Percentiles rank a stretch among this genome's conserved stretches.
phyloP scores from a whole-genome alignment of 2,888 invertebrate genomes.

The Caenorhabditis sinica region DNA sequence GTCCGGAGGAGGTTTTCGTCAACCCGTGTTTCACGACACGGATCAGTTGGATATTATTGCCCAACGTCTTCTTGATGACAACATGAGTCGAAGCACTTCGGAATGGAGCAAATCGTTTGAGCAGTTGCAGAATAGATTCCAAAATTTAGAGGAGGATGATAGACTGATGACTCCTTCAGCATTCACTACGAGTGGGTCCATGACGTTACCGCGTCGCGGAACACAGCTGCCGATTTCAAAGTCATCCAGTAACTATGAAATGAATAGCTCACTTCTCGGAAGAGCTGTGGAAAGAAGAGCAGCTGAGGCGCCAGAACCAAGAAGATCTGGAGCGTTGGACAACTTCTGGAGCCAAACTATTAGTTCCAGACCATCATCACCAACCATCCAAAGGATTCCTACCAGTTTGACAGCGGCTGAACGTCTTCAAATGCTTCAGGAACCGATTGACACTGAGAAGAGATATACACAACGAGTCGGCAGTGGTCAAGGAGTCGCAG shows the following conservation, averaged over 20 bases:
- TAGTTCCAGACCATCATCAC: conserved; percentile 72
- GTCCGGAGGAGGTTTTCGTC: conserved; percentile 51
- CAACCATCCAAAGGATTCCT: conserved; percentile 74
- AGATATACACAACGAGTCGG: conserved; percentile 70
- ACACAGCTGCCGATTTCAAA: conserved; percentile 67
- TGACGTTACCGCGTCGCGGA: conserved; percentile 63
- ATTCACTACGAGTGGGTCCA: conserved; percentile 64
- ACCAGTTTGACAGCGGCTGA: conserved; percentile 80
- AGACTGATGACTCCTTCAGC: conserved; percentile 32
- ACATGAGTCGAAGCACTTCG: conserved; percentile 77
- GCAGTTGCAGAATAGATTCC: conserved; percentile 73
- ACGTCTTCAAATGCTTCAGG: conserved; percentile 80
- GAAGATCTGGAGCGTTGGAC: conserved; percentile 69
- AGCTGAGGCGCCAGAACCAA: conserved; percentile 70
- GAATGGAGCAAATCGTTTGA: conserved; percentile 79
- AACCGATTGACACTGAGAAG: conserved; percentile 71
- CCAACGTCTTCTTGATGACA: conserved; percentile 72
- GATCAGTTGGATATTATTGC: conserved; percentile 66
- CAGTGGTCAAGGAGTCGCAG: conserved; percentile 75
- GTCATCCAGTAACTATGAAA: conserved; percentile 73
- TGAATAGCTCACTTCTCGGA: conserved; percentile 64
- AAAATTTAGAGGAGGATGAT: conserved; percentile 47
- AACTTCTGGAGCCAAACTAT: conserved; percentile 78
- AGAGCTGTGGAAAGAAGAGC: conserved; percentile 66
- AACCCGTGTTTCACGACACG: conserved; percentile 59